Percentiles rank a stretch among this genome's conserved stretches.
These are phyloP conservation scores for Noctilio leporinus DNA, from an alignment of 2,113 vertebrate genomes.

Conservation along the genomic window DNA sequence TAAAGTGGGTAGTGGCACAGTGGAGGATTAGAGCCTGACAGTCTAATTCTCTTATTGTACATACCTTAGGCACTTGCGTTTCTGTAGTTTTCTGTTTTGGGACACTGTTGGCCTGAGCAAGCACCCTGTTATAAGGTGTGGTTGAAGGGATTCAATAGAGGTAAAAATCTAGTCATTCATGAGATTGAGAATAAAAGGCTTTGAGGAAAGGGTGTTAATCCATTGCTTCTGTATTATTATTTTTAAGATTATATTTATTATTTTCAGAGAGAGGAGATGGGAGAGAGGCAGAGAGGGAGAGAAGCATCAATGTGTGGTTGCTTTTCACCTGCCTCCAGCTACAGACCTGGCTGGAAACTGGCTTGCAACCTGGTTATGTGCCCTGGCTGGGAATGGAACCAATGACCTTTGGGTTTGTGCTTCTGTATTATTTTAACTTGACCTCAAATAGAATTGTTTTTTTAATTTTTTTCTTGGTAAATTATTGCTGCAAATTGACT, in stretches of 20 bases:
- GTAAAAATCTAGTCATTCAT: not conserved
- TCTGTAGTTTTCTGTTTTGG: not conserved
- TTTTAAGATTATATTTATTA: too few relatives aligned
- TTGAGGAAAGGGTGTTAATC: not conserved
- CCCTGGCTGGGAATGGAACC: too few relatives aligned
- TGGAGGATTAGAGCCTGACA: not conserved
- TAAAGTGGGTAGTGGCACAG: not conserved
- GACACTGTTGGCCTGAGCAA: not conserved
- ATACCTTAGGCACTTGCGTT: not conserved
- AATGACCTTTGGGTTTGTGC: too few relatives aligned
- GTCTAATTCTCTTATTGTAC: not conserved
- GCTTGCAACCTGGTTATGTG: too few relatives aligned
- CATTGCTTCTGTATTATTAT: not conserved
- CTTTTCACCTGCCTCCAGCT: too few relatives aligned
- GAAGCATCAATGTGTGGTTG: too few relatives aligned
- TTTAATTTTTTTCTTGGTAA: not conserved
- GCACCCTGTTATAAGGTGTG: not conserved
- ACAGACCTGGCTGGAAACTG: too few relatives aligned
- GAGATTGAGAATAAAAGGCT: not conserved
- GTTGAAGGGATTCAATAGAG: not conserved
- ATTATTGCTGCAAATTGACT: conserved; percentile 1
- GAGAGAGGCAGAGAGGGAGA: too few relatives aligned
- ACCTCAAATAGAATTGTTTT: not conserved
- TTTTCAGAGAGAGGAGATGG: too few relatives aligned
- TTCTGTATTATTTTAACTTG: not conserved